Percentiles rank a stretch among this genome's conserved stretches.
Evolutionary conservation across 2,888 invertebrate species (phyloP).

Genomic region (Sinopyrophorus schimmeli): DNA sequence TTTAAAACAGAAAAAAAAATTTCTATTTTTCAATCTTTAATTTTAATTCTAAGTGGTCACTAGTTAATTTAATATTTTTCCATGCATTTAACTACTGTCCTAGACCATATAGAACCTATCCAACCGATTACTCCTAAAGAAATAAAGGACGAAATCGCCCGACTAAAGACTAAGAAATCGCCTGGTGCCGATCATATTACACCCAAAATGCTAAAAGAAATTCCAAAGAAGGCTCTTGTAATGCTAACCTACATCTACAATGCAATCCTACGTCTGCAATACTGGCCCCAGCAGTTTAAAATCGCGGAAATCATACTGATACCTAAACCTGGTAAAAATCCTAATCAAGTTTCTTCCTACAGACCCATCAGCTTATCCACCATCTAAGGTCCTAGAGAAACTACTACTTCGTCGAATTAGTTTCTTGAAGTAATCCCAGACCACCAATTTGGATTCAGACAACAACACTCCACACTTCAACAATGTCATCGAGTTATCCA

Average conservation of each 20-base stretch:
- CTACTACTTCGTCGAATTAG: background rate
- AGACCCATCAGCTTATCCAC: conserved; percentile 3
- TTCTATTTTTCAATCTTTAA: too few relatives aligned
- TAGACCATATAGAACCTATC: conserved; percentile 4
- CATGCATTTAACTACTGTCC: too few relatives aligned
- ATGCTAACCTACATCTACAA: conserved; percentile 2
- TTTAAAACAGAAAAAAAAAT: too few relatives aligned
- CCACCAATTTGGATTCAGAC: conserved; percentile 1
- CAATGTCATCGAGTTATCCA: background rate
- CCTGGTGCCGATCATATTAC: conserved; percentile 1
- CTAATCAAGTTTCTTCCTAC: background rate
- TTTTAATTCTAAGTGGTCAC: too few relatives aligned
- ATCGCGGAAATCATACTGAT: conserved; percentile 1
- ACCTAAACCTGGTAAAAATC: background rate
- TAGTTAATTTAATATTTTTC: too few relatives aligned
- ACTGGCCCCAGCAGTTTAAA: background rate
- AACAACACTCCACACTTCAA: too few relatives aligned
- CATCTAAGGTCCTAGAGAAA: background rate
- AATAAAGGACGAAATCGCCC: background rate
- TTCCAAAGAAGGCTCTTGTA: conserved; percentile 1
- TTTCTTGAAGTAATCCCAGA: background rate
- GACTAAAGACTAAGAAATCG: background rate
- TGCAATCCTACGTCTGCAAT: background rate
- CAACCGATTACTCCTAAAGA: background rate
- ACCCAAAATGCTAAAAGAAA: conserved; percentile 5